These are phyloP conservation scores for Danionella dracula DNA, from an alignment of 2,797 vertebrate genomes.

Conservation along the genomic window DNA sequence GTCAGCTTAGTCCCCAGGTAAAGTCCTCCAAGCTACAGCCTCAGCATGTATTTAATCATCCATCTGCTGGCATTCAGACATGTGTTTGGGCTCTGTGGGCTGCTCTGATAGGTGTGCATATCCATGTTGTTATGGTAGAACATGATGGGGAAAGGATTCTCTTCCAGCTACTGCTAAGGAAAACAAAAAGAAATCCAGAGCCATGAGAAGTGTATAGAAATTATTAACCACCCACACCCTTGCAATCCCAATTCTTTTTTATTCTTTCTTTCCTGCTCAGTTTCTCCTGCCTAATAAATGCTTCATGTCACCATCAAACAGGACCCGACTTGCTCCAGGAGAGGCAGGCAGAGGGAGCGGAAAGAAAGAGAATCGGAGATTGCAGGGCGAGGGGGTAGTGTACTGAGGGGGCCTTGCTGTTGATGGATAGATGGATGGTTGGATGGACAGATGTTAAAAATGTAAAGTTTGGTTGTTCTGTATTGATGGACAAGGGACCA, in stretches of 20 bases:
- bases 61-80: slow-evolving; percentile 21
- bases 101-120: slow-evolving; percentile 13
- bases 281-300: slow-evolving; percentile 52
- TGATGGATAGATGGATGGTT: slow-evolving; percentile 31
- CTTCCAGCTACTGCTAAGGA: slow-evolving; percentile 32
- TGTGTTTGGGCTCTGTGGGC: background rate
- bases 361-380: slow-evolving; percentile 56
- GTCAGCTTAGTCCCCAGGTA: slow-evolving; percentile 34
- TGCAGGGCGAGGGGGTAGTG: slow-evolving; percentile 24
- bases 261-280: slow-evolving; percentile 39
- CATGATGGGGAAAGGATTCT: slow-evolving; percentile 25
- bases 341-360: slow-evolving; percentile 14
- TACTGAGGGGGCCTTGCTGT: slow-evolving; percentile 26
- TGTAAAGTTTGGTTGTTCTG: slow-evolving; percentile 30
- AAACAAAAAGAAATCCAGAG: slow-evolving; percentile 11
- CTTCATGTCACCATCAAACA: slow-evolving; percentile 57
- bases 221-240: slow-evolving; percentile 38
- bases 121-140: slow-evolving; percentile 26
- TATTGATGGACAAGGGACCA: slow-evolving; percentile 24
- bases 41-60: slow-evolving; percentile 29
- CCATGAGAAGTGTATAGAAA: slow-evolving; percentile 40
- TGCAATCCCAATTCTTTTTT: slow-evolving; percentile 24
- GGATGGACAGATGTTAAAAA: slow-evolving; percentile 39
- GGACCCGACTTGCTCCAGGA: slow-evolving; percentile 30
- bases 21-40: slow-evolving; percentile 32